Evolutionary conservation across 2,888 invertebrate species (phyloP).

Genomic region (Temnothorax rugatulus): DNA sequence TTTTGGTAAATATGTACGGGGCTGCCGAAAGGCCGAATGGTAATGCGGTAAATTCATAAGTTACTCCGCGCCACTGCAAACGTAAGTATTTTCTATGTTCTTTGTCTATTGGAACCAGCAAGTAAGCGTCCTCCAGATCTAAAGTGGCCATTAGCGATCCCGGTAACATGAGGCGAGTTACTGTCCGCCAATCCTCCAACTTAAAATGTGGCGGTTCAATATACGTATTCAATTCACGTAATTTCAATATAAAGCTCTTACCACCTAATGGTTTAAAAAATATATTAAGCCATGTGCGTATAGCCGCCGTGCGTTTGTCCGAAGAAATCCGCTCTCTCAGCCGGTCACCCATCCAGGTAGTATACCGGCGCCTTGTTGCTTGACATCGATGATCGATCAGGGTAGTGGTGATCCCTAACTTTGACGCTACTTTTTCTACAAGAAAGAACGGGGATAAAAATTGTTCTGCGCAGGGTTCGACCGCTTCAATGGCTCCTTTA

Average conservation of each 20-base stretch:
- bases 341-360: too few species aligned
- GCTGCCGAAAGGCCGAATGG: not conserved
- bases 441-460: not conserved
- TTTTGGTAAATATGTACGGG: not conserved
- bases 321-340: too few species aligned
- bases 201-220: not conserved
- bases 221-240: not conserved
- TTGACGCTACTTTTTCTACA: not conserved
- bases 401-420: too few species aligned
- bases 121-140: not conserved
- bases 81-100: not conserved
- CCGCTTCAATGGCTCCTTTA: not conserved
- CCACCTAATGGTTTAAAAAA: not conserved
- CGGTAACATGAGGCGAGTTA: not conserved
- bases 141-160: not conserved
- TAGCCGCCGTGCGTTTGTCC: too few species aligned
- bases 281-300: too few species aligned
- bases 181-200: not conserved
- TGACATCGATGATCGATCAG: too few species aligned
- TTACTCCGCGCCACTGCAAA: not conserved
- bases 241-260: not conserved
- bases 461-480: not conserved
- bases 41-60: not conserved
- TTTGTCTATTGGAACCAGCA: not conserved
- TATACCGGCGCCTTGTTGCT: too few species aligned